Percentiles rank a stretch among this genome's conserved stretches.
These are phyloP conservation scores for Crotalus helleri DNA, from an alignment of 2,113 vertebrate genomes.

Conservation along the genomic window DNA sequence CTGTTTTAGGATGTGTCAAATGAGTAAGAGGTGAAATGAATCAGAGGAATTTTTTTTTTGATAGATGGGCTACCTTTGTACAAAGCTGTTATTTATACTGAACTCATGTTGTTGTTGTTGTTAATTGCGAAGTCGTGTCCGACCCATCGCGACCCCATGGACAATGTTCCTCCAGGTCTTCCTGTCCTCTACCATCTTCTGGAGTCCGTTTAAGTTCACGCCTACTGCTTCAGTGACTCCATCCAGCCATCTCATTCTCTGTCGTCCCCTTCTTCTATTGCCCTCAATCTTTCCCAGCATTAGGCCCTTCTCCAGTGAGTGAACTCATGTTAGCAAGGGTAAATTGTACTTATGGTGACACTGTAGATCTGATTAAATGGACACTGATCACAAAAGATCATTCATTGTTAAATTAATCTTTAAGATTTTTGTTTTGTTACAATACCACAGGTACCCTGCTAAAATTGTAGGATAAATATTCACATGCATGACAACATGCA, in stretches of 20 bases:
- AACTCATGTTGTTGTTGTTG: background rate
- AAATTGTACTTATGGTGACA: background rate
- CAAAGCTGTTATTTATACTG: background rate
- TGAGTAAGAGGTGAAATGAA: background rate
- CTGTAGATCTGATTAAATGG: background rate
- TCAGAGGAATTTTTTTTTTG: background rate
- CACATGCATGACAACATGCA: background rate
- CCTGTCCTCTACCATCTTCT: too few species aligned
- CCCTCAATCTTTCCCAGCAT: too few species aligned
- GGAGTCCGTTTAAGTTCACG: too few species aligned
- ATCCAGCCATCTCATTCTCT: too few species aligned
- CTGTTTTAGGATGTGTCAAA: background rate
- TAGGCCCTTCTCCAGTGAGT: too few species aligned
- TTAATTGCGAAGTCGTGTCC: too few species aligned
- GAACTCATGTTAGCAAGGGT: background rate
- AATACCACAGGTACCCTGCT: background rate
- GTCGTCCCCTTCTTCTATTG: too few species aligned
- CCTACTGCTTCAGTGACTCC: too few species aligned
- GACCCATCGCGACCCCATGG: too few species aligned
- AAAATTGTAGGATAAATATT: background rate
- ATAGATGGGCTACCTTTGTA: background rate
- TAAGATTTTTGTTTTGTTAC: background rate
- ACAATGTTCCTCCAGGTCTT: too few species aligned
- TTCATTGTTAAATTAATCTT: background rate
- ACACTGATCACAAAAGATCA: background rate